Evolutionary conservation across 2,888 invertebrate genomes (phyloP), one percentile per base, ranked within the genome.

Genomic region (Ecdyonurus torrentis): DNA sequence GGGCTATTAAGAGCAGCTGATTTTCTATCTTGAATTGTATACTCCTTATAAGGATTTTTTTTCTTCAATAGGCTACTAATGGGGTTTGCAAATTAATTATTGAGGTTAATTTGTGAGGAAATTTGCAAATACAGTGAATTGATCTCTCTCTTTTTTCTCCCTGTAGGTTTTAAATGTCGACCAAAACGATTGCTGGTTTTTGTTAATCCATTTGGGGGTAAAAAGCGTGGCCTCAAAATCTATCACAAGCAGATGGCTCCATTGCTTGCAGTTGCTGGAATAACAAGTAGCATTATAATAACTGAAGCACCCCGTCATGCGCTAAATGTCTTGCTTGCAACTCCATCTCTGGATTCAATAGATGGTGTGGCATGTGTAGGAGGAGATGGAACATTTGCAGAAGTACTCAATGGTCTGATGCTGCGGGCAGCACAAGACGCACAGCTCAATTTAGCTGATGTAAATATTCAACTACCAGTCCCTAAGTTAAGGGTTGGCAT

Each of bases 371-470:
- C 87, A 20, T 87, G 87, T 73, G 86, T 92, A 7, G 92, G 92
- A 1, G 92, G 92, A 0, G 92, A 93, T 74, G 92, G 92, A 0
- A 89, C 91, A 58, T 86, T 90, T 68, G 84, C 88, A 5, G 92
- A 92, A 75, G 78, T 91, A 25, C 71, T 82, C 67, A 88, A 89
- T 72, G 89, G 90, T 0, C 73, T 89, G 59, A 76, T 87, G 53
- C 72, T 81, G 52, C 74, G 83, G 61, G 77, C 80, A 19, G 80
- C 82, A 58, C 74, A 73, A 64, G 79, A 81, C 23, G 72, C 73
- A 53, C 77, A 79, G 2, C 71, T 83, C 22, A 77, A 82, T 70
- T 78, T 77, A 64, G 79, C 79, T 69, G 74, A 78, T 25, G 76
- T 76, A 24, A 37, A 15, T 15, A 37, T 15, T 15, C 71, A 71